Conservation (phyloP, 1,140 invertebrate species). For the Drosophila willistoni region DNA sequence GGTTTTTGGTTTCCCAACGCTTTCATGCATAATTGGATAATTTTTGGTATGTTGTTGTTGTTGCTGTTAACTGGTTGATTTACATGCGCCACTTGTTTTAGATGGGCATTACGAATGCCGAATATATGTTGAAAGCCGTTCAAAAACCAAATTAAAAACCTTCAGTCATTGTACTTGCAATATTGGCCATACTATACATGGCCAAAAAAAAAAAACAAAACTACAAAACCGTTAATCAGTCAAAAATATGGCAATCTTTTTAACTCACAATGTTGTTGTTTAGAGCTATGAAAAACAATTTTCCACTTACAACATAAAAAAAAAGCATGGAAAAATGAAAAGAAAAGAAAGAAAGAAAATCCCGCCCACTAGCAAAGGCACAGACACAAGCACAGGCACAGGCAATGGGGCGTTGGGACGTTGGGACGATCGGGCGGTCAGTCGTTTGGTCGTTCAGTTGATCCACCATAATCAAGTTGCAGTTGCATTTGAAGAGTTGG, state of each 20-base stretch:
- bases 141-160: conserved; percentile 22
- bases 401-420: not conserved
- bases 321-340: not conserved
- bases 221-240: conserved; percentile 19
- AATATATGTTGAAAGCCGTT: conserved; percentile 49
- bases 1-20: conserved; percentile 15
- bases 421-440: not conserved
- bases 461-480: conserved; percentile 16
- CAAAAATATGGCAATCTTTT: conserved; percentile 17
- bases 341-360: not conserved
- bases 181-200: conserved; percentile 7
- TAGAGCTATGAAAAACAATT: conserved; percentile 2
- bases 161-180: conserved; percentile 21
- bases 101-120: conserved; percentile 40
- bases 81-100: conserved; percentile 38
- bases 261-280: too few species aligned
- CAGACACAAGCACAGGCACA: too few species aligned
- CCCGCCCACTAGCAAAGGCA: conserved; percentile 3
- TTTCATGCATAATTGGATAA: conserved; percentile 25
- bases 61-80: conserved; percentile 25
- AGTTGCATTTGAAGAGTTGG: not conserved
- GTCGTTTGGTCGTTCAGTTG: not conserved
- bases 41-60: conserved; percentile 14
- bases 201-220: not conserved
- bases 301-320: conserved; percentile 9